Conservation (phyloP, 2,113 vertebrate genomes). For the Octodon degus region DNA sequence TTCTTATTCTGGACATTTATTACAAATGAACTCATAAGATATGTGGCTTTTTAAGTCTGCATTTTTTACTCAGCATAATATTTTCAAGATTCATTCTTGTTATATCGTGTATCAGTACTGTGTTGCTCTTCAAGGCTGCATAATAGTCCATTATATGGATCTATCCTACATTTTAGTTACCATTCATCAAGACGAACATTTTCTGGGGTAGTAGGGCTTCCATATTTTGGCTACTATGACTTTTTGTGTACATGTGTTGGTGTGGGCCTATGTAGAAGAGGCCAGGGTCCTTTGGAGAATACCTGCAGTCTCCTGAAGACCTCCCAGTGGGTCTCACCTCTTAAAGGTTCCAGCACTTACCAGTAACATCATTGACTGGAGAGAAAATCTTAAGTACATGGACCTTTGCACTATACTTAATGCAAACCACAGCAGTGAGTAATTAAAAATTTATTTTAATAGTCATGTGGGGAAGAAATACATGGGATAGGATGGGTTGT, state of each 20-base stretch:
- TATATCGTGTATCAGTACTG: not conserved
- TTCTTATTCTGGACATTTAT: not conserved
- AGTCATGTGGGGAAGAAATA: not conserved
- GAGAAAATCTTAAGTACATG: not conserved
- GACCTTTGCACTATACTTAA: not conserved
- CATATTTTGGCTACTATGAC: not conserved
- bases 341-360: not conserved
- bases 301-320: not conserved
- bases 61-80: not conserved
- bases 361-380: not conserved
- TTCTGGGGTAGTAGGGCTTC: not conserved
- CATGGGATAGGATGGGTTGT: not conserved
- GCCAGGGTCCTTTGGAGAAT: not conserved
- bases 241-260: not conserved
- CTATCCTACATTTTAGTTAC: conserved; percentile 1
- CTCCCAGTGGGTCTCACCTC: not conserved
- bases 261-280: not conserved
- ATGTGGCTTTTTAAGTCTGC: not conserved
- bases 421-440: not conserved
- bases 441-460: conserved; percentile 31
- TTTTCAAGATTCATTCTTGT: not conserved
- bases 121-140: not conserved
- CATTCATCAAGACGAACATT: not conserved
- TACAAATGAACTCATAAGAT: not conserved
- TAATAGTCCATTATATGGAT: not conserved